A percentile compares a stretch with the other conserved stretches of the same genome.
phyloP scores from a whole-genome alignment of 2,113 vertebrate species.

The Colius striatus region DNA sequence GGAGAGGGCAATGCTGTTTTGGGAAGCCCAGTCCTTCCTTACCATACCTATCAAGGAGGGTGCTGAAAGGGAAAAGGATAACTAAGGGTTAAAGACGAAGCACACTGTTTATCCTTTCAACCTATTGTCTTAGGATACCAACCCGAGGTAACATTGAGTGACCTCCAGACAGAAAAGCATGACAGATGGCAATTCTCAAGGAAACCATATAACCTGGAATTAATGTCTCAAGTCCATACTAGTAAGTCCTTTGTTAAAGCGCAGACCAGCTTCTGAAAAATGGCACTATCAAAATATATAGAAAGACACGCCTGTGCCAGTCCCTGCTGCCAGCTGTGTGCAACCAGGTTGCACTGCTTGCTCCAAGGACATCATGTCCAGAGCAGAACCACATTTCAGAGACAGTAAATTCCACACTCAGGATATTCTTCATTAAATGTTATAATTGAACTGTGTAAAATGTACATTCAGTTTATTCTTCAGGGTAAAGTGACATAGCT shows the following conservation, averaged over 20 bases:
- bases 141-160: background rate
- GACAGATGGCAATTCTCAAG: constrained; percentile 52
- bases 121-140: constrained; percentile 10
- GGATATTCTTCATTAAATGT: background rate
- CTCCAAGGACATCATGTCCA: rapidly evolving
- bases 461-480: background rate
- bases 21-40: constrained; percentile 98
- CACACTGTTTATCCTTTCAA: constrained; percentile 36
- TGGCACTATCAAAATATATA: background rate
- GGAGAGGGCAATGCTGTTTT: constrained; percentile 95
- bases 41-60: constrained; percentile 89
- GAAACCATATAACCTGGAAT: constrained; percentile 21
- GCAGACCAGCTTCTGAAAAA: background rate
- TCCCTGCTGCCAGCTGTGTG: rapidly evolving
- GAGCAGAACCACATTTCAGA: background rate
- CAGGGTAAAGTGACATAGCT: background rate
- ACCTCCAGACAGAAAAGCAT: constrained; percentile 22
- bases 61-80: constrained; percentile 85
- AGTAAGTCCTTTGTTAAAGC: background rate
- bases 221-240: background rate
- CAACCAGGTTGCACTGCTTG: background rate
- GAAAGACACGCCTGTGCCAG: rapidly evolving
- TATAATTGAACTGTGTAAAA: background rate
- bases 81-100: constrained; percentile 76
- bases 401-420: background rate